phyloP scores from a whole-genome alignment of 2,888 invertebrate genomes.

The Drosophila aldrichi region DNA sequence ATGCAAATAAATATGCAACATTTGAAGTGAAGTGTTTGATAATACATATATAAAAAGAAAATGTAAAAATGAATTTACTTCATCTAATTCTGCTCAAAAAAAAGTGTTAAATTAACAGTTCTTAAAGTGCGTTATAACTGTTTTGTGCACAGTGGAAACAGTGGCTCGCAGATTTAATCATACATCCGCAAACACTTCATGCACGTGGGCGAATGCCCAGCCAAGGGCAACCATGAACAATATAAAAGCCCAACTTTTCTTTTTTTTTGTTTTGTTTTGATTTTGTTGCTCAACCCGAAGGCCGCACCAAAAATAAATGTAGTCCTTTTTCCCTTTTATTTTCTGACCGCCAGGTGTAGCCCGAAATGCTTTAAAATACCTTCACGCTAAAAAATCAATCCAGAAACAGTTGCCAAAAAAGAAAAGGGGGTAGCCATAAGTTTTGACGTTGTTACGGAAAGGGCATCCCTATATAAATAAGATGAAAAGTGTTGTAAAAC shows the following conservation, averaged over 20 bases:
- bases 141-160: background rate
- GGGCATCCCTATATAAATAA: background rate
- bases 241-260: slow-evolving; percentile 40
- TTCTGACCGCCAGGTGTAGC: background rate
- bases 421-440: background rate
- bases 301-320: slow-evolving; percentile 36
- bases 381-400: slow-evolving; percentile 4
- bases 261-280: slow-evolving; percentile 47
- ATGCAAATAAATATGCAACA: slow-evolving; percentile 40
- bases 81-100: background rate
- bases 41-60: slow-evolving; percentile 2
- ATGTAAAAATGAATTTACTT: background rate
- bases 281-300: slow-evolving; percentile 41
- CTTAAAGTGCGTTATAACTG: slow-evolving; percentile 10
- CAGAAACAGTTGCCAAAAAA: slow-evolving; percentile 13
- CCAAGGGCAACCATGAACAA: slow-evolving; percentile 38
- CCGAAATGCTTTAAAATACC: slow-evolving; percentile 14
- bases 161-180: slow-evolving; percentile 18
- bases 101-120: slow-evolving; percentile 21
- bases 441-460: background rate
- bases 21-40: slow-evolving; percentile 41
- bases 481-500: background rate
- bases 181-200: slow-evolving; percentile 5
- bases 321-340: slow-evolving; percentile 17
- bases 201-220: slow-evolving; percentile 36